phyloP scores from a whole-genome alignment of 2,113 vertebrate genomes.

The Catharus bicknelli region DNA sequence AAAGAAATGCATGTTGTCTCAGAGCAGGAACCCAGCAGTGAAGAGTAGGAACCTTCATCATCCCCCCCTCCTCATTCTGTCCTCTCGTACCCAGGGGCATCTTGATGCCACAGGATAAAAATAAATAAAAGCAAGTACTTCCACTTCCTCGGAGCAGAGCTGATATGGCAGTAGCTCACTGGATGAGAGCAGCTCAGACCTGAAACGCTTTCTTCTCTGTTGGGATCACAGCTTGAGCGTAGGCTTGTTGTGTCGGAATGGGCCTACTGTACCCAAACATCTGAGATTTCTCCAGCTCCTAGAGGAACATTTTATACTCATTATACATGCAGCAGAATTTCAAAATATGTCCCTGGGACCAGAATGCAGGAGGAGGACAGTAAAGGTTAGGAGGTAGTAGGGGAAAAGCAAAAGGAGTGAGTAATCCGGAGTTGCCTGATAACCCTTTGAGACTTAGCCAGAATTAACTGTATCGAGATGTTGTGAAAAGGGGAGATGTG shows the following conservation, averaged over 20 bases:
- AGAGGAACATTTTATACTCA: conserved; percentile 76
- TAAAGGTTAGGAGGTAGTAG: conserved; percentile 64
- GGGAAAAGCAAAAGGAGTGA: conserved; percentile 51
- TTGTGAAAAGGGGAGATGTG: background rate
- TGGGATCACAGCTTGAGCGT: conserved; percentile 76
- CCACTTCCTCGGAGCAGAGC: conserved; percentile 22
- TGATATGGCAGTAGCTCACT: conserved; percentile 55
- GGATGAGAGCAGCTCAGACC: conserved; percentile 71
- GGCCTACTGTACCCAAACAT: conserved; percentile 76
- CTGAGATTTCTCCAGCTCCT: conserved; percentile 71
- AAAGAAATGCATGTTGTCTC: background rate
- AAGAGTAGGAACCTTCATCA: background rate
- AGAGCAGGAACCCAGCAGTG: background rate
- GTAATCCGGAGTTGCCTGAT: conserved; percentile 50
- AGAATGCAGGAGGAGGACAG: conserved; percentile 67
- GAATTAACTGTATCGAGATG: background rate
- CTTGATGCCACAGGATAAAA: conserved; percentile 43
- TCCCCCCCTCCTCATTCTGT: background rate
- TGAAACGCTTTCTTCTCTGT: conserved; percentile 71
- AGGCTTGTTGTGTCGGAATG: conserved; percentile 77
- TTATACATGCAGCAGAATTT: conserved; percentile 73
- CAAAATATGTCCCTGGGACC: conserved; percentile 69
- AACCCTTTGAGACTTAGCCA: conserved; percentile 29
- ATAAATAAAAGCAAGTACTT: conserved; percentile 60
- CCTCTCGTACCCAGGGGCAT: background rate